Evolutionary conservation across 2,113 vertebrate genomes (phyloP).

Genomic region (Leiothrix lutea): DNA sequence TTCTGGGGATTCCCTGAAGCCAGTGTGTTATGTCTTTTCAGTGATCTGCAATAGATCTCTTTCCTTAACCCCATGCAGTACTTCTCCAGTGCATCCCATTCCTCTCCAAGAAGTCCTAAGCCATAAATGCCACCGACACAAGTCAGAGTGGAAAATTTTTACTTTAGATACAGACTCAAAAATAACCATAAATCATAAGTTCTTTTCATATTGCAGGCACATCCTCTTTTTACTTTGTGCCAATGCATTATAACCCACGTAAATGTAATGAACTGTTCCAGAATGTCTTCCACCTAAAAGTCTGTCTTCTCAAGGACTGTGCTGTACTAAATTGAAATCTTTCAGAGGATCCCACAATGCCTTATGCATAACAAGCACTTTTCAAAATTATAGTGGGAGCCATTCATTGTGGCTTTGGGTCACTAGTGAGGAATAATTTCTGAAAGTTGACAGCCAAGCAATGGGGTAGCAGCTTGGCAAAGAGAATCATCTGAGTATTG

Average conservation of each 20-base stretch:
- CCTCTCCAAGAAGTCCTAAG: neutral
- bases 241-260: neutral
- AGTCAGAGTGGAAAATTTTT: neutral
- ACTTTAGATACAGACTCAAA: neutral
- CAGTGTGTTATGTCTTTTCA: neutral
- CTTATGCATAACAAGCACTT: neutral
- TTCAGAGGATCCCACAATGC: neutral
- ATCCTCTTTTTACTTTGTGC: neutral
- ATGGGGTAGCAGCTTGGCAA: neutral
- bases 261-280: neutral
- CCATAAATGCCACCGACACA: neutral
- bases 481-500: neutral
- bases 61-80: neutral
- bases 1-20: neutral
- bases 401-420: neutral
- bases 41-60: neutral
- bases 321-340: neutral
- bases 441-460: slow-evolving; percentile 20
- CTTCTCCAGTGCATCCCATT: neutral
- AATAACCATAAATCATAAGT: neutral
- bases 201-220: neutral
- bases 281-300: neutral
- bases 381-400: slow-evolving; percentile 23
- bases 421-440: slow-evolving; percentile 36
- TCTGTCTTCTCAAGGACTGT: neutral